Conservation (phyloP, 2,113 vertebrate genomes). For the Protobothrops flavoviridis region DNA sequence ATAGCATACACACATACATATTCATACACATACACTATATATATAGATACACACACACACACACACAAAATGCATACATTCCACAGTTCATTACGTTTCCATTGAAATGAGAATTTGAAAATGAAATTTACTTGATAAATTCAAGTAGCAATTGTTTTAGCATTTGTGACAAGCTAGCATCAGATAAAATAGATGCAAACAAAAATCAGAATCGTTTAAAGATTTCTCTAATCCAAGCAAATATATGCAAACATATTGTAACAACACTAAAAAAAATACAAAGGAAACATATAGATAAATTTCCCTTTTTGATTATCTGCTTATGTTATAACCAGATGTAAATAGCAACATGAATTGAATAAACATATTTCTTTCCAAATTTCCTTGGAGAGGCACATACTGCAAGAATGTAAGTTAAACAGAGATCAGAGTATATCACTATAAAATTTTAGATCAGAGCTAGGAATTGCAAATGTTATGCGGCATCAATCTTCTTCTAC, state of each 20-base stretch:
- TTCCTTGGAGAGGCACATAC: background rate
- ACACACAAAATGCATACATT: background rate
- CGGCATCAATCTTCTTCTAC: background rate
- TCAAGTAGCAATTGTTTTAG: background rate
- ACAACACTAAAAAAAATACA: background rate
- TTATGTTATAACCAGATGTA: background rate
- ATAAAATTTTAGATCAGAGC: background rate
- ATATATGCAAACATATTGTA: background rate
- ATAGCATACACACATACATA: too few species aligned
- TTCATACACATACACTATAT: too few species aligned
- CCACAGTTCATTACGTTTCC: background rate
- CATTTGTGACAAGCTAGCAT: background rate
- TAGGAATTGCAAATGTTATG: background rate
- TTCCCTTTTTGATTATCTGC: background rate
- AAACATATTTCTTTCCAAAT: background rate
- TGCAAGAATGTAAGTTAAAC: background rate
- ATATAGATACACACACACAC: too few species aligned
- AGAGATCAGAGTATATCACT: background rate
- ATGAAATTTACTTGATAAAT: background rate
- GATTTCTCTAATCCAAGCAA: background rate
- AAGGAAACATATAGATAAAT: background rate
- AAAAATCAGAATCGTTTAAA: background rate
- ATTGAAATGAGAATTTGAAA: background rate
- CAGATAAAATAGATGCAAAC: background rate
- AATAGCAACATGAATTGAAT: background rate